A percentile compares a stretch with the other conserved stretches of the same genome.
Conservation (phyloP, 2,888 invertebrate genomes). For the Hirtodrosophila duncani region DNA sequence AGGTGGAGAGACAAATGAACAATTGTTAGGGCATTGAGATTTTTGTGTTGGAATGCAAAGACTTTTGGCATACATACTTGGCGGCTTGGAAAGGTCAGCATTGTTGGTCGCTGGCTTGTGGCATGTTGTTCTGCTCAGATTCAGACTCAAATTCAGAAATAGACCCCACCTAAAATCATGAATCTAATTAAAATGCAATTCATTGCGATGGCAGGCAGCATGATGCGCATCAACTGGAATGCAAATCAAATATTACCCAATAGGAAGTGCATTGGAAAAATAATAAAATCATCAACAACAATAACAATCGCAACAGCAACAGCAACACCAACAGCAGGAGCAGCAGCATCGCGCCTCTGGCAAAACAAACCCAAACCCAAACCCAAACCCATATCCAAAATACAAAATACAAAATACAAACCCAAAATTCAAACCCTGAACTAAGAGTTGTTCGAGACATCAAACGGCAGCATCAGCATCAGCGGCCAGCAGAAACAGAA, state of each 20-base stretch:
- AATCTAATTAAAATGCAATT: conserved; percentile 72
- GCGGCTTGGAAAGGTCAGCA: conserved; percentile 31
- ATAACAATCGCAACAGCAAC: conserved; percentile 37
- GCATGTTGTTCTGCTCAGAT: no score
- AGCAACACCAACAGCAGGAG: conserved; percentile 7
- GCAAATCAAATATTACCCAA: conserved; percentile 71
- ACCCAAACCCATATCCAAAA: conserved; percentile 8
- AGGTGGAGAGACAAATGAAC: conserved; percentile 42
- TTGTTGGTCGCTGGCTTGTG: no score
- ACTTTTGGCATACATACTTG: conserved; percentile 14
- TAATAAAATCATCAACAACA: conserved; percentile 68
- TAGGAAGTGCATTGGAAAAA: conserved; percentile 65
- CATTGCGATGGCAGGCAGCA: conserved; percentile 44
- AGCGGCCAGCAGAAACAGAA: conserved; percentile 10
- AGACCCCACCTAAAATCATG: conserved; percentile 56
- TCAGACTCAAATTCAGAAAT: no score
- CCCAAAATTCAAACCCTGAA: conserved; percentile 30
- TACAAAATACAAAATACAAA: conserved; percentile 32
- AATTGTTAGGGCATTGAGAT: conserved; percentile 61
- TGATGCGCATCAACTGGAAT: conserved; percentile 62
- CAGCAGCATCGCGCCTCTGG: conserved; percentile 38
- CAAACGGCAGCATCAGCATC: conserved; percentile 62
- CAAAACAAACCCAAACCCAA: conserved; percentile 57
- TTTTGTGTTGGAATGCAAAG: conserved; percentile 40
- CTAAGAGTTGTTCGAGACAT: conserved; percentile 37